phyloP scores from a whole-genome alignment of 2,888 invertebrate species.

The Thera britannica region DNA sequence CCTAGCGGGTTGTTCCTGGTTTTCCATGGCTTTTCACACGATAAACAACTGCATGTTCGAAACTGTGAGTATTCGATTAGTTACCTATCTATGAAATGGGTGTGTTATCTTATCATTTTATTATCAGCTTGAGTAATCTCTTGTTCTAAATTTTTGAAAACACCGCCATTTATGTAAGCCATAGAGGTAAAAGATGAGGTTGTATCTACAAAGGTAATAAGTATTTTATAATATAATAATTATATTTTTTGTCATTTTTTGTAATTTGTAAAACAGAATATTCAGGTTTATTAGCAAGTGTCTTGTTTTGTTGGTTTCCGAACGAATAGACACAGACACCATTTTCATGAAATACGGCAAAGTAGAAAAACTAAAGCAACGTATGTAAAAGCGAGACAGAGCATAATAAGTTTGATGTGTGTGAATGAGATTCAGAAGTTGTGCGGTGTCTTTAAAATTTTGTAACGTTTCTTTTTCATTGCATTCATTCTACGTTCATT shows the following conservation, averaged over 20 bases:
- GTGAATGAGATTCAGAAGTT: background rate
- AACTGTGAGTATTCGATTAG: slow-evolving; percentile 60
- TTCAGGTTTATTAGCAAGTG: too few species aligned
- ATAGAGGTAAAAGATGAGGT: background rate
- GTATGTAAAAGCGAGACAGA: background rate
- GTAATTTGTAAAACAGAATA: too few species aligned
- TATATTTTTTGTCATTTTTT: too few species aligned
- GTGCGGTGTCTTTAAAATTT: slow-evolving; percentile 38
- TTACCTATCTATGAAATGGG: slow-evolving; percentile 73
- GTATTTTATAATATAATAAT: too few species aligned
- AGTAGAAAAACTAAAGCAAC: slow-evolving; percentile 27
- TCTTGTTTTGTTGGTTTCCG: slow-evolving; percentile 46
- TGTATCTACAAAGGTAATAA: too few species aligned
- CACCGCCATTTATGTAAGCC: slow-evolving; percentile 56
- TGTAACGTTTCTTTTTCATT: background rate
- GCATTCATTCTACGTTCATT: too few species aligned
- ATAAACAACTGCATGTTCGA: slow-evolving; percentile 73
- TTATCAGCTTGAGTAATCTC: slow-evolving; percentile 72
- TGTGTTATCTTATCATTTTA: slow-evolving; percentile 77
- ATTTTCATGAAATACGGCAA: slow-evolving; percentile 39
- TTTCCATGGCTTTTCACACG: slow-evolving; percentile 65
- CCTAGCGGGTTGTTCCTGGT: slow-evolving; percentile 50
- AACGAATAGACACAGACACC: slow-evolving; percentile 44
- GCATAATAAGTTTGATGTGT: background rate
- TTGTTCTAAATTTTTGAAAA: slow-evolving; percentile 75